Conservation (phyloP, 1,140 invertebrate species). For the Drosophila saltans region DNA sequence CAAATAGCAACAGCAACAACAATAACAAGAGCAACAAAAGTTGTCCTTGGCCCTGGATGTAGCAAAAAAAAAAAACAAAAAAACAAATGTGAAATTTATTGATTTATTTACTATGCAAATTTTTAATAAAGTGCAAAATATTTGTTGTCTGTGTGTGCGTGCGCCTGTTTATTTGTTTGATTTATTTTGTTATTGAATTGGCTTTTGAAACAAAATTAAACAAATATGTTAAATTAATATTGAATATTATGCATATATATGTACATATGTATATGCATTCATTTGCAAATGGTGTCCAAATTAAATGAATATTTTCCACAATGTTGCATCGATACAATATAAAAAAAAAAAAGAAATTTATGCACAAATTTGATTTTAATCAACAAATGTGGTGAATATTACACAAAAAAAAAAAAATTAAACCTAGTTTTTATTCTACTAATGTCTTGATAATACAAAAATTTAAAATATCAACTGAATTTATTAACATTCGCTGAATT, state of each 20-base stretch:
- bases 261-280: not conserved
- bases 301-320: slow-evolving; percentile 8
- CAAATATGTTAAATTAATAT: slow-evolving; percentile 34
- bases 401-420: too few relatives aligned
- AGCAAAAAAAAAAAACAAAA: slow-evolving; percentile 27
- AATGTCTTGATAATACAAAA: too few relatives aligned
- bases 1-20: not conserved
- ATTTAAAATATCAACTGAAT: too few relatives aligned
- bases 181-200: slow-evolving; percentile 30
- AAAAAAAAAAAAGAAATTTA: too few relatives aligned
- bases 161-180: slow-evolving; percentile 18
- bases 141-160: slow-evolving; percentile 4
- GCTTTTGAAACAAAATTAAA: slow-evolving; percentile 33
- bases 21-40: too few relatives aligned
- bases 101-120: slow-evolving; percentile 21
- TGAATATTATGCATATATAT: not conserved
- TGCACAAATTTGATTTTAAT: too few relatives aligned
- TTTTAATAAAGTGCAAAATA: slow-evolving; percentile 13
- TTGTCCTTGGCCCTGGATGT: too few relatives aligned
- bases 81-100: slow-evolving; percentile 20
- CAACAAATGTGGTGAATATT: too few relatives aligned
- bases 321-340: not conserved
- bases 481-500: too few relatives aligned
- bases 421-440: too few relatives aligned
- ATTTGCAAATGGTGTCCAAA: not conserved